Evolutionary conservation across 2,888 invertebrate species (phyloP).

Genomic region (Serripes groenlandicus): DNA sequence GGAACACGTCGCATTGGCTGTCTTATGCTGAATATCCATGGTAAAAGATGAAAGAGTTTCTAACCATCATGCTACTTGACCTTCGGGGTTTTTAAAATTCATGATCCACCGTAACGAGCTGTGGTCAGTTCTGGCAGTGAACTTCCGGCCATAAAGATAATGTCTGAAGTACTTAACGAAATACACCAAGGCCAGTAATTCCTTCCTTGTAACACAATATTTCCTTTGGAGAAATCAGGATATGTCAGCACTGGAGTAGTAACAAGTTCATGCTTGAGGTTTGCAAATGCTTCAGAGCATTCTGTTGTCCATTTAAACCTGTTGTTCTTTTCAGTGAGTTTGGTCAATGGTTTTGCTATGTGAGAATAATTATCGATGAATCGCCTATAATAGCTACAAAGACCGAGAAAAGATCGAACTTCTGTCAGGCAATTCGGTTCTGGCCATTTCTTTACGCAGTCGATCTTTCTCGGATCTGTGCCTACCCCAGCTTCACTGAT

Average conservation of each 20-base stretch:
- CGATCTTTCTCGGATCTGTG: neutral
- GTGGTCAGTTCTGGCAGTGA: slow-evolving; percentile 47
- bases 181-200: slow-evolving; percentile 34
- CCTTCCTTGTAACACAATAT: slow-evolving; percentile 45
- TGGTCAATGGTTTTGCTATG: slow-evolving; percentile 49
- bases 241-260: slow-evolving; percentile 36
- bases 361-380: slow-evolving; percentile 53
- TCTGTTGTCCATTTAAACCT: slow-evolving; percentile 47
- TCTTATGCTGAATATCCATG: too few relatives aligned
- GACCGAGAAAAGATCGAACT: slow-evolving; percentile 13
- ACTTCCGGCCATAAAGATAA: slow-evolving; percentile 32
- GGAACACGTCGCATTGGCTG: too few relatives aligned
- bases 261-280: slow-evolving; percentile 23
- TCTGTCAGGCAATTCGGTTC: slow-evolving; percentile 10
- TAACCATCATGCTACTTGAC: slow-evolving; percentile 50
- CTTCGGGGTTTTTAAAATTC: slow-evolving; percentile 58
- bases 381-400: slow-evolving; percentile 23
- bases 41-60: too few relatives aligned
- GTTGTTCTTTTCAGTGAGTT: slow-evolving; percentile 36
- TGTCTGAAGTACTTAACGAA: slow-evolving; percentile 39
- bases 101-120: slow-evolving; percentile 37
- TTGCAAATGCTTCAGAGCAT: slow-evolving; percentile 40
- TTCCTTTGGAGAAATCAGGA: too few relatives aligned
- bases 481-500: slow-evolving; percentile 8
- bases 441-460: slow-evolving; percentile 3